Percentiles rank a stretch among this genome's conserved stretches.
Conservation (phyloP, 1,140 invertebrate genomes). For the Copidosoma floridanum region DNA sequence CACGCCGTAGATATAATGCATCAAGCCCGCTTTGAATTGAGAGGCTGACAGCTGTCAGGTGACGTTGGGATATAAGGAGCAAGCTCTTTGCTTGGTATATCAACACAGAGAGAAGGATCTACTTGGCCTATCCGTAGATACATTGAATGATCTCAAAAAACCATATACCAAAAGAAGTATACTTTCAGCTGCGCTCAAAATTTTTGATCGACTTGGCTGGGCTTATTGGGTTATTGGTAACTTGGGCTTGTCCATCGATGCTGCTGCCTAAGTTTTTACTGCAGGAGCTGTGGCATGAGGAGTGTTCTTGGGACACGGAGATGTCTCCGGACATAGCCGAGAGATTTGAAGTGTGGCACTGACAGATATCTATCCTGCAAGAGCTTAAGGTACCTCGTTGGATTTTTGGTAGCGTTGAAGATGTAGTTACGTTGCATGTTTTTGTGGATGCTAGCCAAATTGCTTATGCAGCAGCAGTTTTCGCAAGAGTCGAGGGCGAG, state of each 20-base stretch:
- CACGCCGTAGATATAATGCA: not conserved
- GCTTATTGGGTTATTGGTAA: no score
- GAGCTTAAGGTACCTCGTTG: slow-evolving; percentile 2
- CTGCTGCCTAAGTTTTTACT: slow-evolving; percentile 29
- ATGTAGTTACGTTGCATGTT: slow-evolving; percentile 1
- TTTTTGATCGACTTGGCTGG: slow-evolving; percentile 37
- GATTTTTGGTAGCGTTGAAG: not conserved
- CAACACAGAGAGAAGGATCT: no score
- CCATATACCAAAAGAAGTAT: slow-evolving; percentile 29
- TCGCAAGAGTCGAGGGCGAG: not conserved
- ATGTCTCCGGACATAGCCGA: slow-evolving; percentile 4
- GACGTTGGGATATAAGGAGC: not conserved
- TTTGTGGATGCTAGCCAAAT: slow-evolving; percentile 11
- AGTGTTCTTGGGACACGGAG: slow-evolving; percentile 29
- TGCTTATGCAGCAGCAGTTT: slow-evolving; percentile 6
- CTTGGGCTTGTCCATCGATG: slow-evolving; percentile 20
- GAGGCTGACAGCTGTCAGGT: not conserved
- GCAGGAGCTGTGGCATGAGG: slow-evolving; percentile 23
- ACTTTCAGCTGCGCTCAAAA: slow-evolving; percentile 27
- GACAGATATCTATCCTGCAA: not conserved
- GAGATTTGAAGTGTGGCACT: slow-evolving; percentile 9
- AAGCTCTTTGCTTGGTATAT: no score
- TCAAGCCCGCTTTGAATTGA: not conserved
- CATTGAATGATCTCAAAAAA: not conserved
- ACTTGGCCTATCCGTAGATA: no score